These are phyloP conservation scores for Ischnura elegans DNA, from an alignment of 2,888 invertebrate species.

Conservation along the genomic window DNA sequence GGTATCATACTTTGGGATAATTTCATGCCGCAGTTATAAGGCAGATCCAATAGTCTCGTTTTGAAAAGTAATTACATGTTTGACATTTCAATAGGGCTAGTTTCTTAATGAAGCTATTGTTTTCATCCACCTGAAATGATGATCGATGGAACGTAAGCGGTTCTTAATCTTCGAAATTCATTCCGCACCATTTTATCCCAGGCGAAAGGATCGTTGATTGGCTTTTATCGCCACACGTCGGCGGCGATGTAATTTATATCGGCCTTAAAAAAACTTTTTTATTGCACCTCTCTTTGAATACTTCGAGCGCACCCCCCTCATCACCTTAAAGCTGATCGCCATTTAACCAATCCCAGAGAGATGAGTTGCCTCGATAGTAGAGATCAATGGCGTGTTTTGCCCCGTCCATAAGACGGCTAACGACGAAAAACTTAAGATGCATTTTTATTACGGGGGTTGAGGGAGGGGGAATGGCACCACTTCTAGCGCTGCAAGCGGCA, in stretches of 20 bases:
- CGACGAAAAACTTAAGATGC: slow-evolving; percentile 9
- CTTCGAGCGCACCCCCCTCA: background rate
- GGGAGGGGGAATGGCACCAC: background rate
- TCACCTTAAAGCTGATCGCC: slow-evolving; percentile 5
- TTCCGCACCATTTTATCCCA: background rate
- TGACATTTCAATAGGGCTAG: slow-evolving; percentile 28
- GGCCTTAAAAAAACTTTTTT: slow-evolving; percentile 5
- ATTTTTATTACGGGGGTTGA: background rate
- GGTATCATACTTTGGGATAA: background rate
- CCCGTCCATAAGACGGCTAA: background rate
- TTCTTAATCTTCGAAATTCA: slow-evolving; percentile 17
- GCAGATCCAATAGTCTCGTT: background rate
- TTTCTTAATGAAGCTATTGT: background rate
- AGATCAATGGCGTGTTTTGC: background rate
- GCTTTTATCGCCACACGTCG: slow-evolving; percentile 34
- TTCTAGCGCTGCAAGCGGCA: background rate
- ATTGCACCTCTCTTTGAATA: background rate
- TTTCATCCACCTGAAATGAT: slow-evolving; percentile 1
- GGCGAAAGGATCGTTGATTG: slow-evolving; percentile 26
- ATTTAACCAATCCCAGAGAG: slow-evolving; percentile 8
- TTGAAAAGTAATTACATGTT: background rate
- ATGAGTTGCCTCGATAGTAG: background rate
- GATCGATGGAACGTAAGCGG: background rate
- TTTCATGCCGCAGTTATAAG: background rate
- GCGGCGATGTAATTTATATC: background rate